Evolutionary conservation across 2,113 vertebrate genomes (phyloP), one percentile per base, ranked within the genome.

Genomic region (Paracanthobrama guichenoti): DNA sequence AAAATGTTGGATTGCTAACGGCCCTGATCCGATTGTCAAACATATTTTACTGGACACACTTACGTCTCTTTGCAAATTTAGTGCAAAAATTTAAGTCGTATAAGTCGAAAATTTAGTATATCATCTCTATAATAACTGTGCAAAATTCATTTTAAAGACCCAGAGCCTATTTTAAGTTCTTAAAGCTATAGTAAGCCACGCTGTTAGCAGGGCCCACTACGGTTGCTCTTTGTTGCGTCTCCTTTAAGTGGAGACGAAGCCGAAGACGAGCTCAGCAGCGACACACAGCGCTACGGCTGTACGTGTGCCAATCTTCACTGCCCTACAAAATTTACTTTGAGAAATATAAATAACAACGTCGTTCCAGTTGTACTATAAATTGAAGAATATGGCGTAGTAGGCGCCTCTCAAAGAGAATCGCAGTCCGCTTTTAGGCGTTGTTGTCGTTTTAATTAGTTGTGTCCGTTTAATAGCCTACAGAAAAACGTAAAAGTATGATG

Each of bases 141-240:
- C 85, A 82, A 92, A 92, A 92, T 91, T 28, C 67, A 86, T 92
- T 93, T 94, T 94, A 93, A 93, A 94, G 92, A 91, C 91, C 92
- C 92, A 93, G 91, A 92, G 89, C 88, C 91, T 88, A 88, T 91
- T 92, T 92, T 84, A 90, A 79, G 42, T 90, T 94, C 94, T 95
- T 95, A 95, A 95, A 95, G 94, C 93, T 91, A 93, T 93, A 95
- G 94, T 90, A 91, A 93, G 92, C 90, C 91, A 91, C 86, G 87
- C 90, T 91, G 87, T 87, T 89, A 80, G 88, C 80, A 86, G 60
- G 81, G 79, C 86, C 88, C 89, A 86, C 69, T 53, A 75, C 85
- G 91, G 89, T 89, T 89, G 85, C 87, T 90, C 92, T 93, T 94
- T 94, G 94, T 94, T 92, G 94, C 94, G 94, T 95, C 94, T 95